These are phyloP conservation scores for Agrilus biguttatus DNA, from an alignment of 2,888 invertebrate species.

Conservation along the genomic window DNA sequence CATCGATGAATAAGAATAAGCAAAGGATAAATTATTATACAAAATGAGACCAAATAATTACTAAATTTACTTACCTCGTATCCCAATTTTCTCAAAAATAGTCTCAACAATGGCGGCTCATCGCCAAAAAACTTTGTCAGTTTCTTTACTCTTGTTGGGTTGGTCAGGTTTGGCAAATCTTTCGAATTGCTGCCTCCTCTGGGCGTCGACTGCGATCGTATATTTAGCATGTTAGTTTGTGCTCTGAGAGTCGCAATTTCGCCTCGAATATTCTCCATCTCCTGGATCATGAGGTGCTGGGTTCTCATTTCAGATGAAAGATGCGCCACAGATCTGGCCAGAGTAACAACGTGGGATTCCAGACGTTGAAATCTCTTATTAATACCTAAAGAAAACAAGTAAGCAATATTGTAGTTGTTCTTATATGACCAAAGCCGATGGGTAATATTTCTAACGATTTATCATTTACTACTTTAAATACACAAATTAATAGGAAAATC, in stretches of 20 bases:
- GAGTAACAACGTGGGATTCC: conserved; percentile 82
- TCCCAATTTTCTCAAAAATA: conserved; percentile 80
- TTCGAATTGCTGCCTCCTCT: conserved; percentile 35
- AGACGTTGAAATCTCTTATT: conserved; percentile 77
- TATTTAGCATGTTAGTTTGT: conserved; percentile 45
- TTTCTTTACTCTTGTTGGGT: conserved; percentile 75
- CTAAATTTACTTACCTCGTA: conserved; percentile 58
- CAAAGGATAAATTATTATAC: too few relatives aligned
- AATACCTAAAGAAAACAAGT: conserved; percentile 42
- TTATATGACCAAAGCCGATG: too few relatives aligned
- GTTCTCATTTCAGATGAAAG: conserved; percentile 83
- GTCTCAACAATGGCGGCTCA: conserved; percentile 77
- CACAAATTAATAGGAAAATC: too few relatives aligned
- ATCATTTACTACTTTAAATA: too few relatives aligned
- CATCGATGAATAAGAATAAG: too few relatives aligned
- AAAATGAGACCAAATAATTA: not conserved
- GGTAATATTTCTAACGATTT: too few relatives aligned
- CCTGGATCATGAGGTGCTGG: conserved; percentile 77
- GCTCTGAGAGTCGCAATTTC: conserved; percentile 66
- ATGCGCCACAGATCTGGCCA: conserved; percentile 81
- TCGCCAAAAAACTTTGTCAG: conserved; percentile 89
- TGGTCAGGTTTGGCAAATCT: conserved; percentile 61
- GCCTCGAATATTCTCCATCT: conserved; percentile 73
- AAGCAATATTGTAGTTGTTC: too few relatives aligned
- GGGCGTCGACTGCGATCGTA: conserved; percentile 52